phyloP scores from a whole-genome alignment of 35 echinoderm and acorn worm species.

The Lytechinus variegatus region DNA sequence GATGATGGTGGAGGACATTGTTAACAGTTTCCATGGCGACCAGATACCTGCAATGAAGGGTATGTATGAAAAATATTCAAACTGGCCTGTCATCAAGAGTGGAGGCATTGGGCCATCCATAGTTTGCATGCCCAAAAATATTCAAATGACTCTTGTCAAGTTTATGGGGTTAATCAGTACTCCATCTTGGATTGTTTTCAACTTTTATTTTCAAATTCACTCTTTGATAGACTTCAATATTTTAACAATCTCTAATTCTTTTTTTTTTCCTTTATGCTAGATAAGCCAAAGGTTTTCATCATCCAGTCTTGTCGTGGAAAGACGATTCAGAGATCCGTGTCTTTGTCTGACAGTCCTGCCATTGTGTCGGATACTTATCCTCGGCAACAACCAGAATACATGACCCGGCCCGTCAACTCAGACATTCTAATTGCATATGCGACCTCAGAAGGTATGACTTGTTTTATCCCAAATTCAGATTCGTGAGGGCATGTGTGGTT shows the following conservation, averaged over 20 bases:
- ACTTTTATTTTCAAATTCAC: not conserved
- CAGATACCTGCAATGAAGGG: conserved; percentile 6
- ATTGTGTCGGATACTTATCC: not conserved
- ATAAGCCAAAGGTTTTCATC: conserved; percentile 18
- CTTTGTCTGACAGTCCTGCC: not conserved
- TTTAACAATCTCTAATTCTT: not conserved
- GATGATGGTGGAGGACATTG: conserved; percentile 28
- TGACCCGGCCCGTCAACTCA: not conserved
- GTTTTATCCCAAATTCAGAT: not conserved
- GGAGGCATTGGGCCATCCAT: no score
- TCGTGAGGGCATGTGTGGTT: no score
- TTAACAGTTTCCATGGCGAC: conserved; percentile 36
- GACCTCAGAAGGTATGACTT: not conserved
- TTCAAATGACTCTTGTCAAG: no score
- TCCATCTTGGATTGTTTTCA: no score
- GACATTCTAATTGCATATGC: not conserved
- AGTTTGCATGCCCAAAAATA: no score
- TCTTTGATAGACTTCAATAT: not conserved
- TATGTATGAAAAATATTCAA: not conserved
- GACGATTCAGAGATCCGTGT: not conserved
- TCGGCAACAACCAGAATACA: not conserved
- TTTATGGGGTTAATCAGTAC: no score
- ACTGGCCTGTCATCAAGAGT: no score
- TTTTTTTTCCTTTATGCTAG: not conserved
- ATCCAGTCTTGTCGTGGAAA: conserved; percentile 16